Conservation (phyloP, 2,113 vertebrate genomes). For the Potamarius usumacintae region DNA sequence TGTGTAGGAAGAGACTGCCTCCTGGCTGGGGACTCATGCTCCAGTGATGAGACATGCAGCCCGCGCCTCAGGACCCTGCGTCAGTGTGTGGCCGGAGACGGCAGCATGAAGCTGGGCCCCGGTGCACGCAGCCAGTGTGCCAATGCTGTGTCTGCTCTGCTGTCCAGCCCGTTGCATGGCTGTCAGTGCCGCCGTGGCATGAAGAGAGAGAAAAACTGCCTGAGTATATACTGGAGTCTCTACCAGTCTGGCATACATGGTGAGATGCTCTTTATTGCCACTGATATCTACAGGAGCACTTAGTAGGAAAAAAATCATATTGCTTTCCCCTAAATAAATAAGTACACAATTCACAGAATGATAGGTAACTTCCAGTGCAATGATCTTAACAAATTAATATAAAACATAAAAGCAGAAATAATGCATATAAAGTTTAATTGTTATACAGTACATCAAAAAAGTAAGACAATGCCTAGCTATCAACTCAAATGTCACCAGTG, state of each 20-base stretch:
- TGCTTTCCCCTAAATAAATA: neutral
- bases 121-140: slow-evolving; percentile 85
- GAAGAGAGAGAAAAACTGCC: slow-evolving; percentile 91
- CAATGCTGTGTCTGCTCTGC: slow-evolving; percentile 82
- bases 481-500: neutral
- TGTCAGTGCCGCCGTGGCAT: slow-evolving; percentile 91
- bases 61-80: slow-evolving; percentile 86
- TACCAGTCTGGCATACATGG: slow-evolving; percentile 88
- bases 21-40: slow-evolving; percentile 84
- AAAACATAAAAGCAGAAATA: neutral
- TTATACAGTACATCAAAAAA: neutral
- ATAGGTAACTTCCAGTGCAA: neutral
- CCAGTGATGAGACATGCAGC: slow-evolving; percentile 84
- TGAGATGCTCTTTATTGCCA: slow-evolving; percentile 49
- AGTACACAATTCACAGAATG: neutral
- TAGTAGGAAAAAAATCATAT: neutral
- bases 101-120: slow-evolving; percentile 84
- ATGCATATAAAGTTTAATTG: neutral
- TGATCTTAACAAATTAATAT: neutral
- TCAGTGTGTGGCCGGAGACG: slow-evolving; percentile 88
- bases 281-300: neutral
- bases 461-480: neutral
- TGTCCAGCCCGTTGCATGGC: slow-evolving; percentile 85
- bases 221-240: slow-evolving; percentile 94
- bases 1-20: slow-evolving; percentile 82